These are phyloP conservation scores for Anthonomus grandis DNA, from an alignment of 1,140 invertebrate genomes.

Conservation along the genomic window DNA sequence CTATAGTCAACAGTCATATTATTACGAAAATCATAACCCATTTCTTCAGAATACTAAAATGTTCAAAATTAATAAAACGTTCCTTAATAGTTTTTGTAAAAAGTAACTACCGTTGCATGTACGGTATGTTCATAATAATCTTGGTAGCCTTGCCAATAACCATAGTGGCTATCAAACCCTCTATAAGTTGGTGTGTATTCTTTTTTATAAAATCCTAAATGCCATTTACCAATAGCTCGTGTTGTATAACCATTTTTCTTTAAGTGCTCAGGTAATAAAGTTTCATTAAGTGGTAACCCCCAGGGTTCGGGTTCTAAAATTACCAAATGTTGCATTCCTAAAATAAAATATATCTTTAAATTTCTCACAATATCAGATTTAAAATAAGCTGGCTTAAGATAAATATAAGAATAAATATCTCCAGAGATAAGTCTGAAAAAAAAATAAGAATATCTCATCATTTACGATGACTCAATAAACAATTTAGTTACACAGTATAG, in stretches of 20 bases:
- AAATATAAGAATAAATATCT: too few species aligned
- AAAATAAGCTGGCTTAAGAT: too few species aligned
- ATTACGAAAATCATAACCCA: conserved; percentile 66
- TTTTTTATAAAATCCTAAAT: conserved; percentile 68
- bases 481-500: too few species aligned
- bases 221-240: conserved; percentile 89
- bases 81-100: too few species aligned
- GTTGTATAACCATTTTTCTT: conserved; percentile 74
- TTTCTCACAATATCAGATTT: too few species aligned
- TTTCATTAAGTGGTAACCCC: conserved; percentile 66
- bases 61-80: not conserved
- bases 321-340: conserved; percentile 77
- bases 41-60: conserved; percentile 41
- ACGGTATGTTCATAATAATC: conserved; percentile 77
- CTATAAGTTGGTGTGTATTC: conserved; percentile 72
- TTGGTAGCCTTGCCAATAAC: conserved; percentile 77
- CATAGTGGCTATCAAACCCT: conserved; percentile 83
- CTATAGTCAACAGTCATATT: conserved; percentile 60
- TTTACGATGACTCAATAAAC: too few species aligned
- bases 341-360: too few species aligned
- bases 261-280: conserved; percentile 71
- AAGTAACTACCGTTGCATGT: conserved; percentile 55
- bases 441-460: too few species aligned
- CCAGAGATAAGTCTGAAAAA: too few species aligned
- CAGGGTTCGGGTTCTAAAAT: conserved; percentile 69